A percentile compares a stretch with the other conserved stretches of the same genome.
Evolutionary conservation across 2,797 vertebrate species (phyloP).

Genomic region (Intellagama lesueurii): DNA sequence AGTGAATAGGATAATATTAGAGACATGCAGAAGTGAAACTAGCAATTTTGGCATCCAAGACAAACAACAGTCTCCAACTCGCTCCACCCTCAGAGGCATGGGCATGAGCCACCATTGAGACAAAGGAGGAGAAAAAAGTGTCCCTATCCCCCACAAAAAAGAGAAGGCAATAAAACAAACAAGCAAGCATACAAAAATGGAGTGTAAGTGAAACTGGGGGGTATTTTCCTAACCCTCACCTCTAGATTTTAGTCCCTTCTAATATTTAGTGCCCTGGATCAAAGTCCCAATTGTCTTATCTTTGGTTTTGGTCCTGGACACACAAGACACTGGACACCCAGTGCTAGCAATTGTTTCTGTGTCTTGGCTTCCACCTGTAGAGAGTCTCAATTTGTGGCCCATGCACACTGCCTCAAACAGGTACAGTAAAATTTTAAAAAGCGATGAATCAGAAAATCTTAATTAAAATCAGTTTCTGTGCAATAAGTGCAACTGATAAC

Average conservation of each 20-base stretch:
- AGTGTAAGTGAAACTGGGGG: too few species aligned
- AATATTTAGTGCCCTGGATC: not conserved
- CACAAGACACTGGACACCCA: not conserved
- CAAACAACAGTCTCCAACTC: too few species aligned
- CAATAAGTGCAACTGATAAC: constrained; percentile 35
- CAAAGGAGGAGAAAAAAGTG: too few species aligned
- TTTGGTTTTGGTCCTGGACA: not conserved
- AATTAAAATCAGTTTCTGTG: constrained; percentile 21
- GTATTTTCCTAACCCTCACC: too few species aligned
- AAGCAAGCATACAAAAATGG: too few species aligned
- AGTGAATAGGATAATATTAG: not conserved
- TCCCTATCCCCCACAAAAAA: too few species aligned
- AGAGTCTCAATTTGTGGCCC: not conserved
- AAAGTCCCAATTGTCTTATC: not conserved
- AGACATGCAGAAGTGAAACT: not conserved
- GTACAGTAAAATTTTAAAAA: constrained; percentile 19
- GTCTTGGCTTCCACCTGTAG: not conserved
- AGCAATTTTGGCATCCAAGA: not conserved
- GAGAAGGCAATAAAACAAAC: too few species aligned
- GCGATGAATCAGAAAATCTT: not conserved
- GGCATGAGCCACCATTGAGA: too few species aligned
- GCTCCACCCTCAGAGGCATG: not conserved
- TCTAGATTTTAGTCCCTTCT: not conserved
- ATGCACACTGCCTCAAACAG: not conserved
- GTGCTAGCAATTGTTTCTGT: not conserved